phyloP scores from a whole-genome alignment of 2,113 vertebrate genomes.

The Cricetomys ansorgei region DNA sequence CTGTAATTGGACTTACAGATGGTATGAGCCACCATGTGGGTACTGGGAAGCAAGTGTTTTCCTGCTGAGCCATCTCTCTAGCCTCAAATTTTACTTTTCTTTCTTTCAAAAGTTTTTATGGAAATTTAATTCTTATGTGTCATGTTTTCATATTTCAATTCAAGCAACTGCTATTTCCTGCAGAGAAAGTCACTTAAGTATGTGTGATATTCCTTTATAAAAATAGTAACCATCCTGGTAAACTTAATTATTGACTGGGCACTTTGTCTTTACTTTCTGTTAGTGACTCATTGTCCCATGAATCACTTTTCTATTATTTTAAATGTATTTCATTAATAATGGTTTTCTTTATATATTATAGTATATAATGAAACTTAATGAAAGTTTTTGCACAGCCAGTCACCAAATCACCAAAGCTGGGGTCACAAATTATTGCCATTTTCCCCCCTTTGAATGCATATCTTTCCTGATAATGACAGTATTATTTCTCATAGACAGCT shows the following conservation, averaged over 20 bases:
- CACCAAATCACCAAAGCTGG: not conserved
- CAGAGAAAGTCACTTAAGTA: not conserved
- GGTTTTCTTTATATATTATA: constrained; percentile 34
- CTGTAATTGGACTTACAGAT: not conserved
- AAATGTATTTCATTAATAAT: not conserved
- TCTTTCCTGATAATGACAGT: constrained; percentile 77
- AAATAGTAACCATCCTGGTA: not conserved
- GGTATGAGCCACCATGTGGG: not conserved
- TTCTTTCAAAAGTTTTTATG: constrained; percentile 29
- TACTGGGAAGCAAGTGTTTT: not conserved
- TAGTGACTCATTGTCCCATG: not conserved
- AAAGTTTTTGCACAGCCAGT: not conserved
- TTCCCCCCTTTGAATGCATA: constrained; percentile 41
- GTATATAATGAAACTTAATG: constrained; percentile 7
- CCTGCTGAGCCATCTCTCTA: not conserved
- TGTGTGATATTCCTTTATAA: not conserved
- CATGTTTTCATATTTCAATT: constrained; percentile 4
- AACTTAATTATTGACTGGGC: constrained; percentile 15
- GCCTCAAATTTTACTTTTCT: not conserved
- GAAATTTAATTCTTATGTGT: not conserved
- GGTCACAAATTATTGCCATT: not conserved
- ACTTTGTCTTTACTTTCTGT: not conserved
- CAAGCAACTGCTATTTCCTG: not conserved
- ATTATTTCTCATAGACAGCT: constrained; percentile 72
- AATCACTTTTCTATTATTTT: not conserved